phyloP scores from a whole-genome alignment of 2,888 invertebrate genomes.

The Elaeidobius kamerunicus region DNA sequence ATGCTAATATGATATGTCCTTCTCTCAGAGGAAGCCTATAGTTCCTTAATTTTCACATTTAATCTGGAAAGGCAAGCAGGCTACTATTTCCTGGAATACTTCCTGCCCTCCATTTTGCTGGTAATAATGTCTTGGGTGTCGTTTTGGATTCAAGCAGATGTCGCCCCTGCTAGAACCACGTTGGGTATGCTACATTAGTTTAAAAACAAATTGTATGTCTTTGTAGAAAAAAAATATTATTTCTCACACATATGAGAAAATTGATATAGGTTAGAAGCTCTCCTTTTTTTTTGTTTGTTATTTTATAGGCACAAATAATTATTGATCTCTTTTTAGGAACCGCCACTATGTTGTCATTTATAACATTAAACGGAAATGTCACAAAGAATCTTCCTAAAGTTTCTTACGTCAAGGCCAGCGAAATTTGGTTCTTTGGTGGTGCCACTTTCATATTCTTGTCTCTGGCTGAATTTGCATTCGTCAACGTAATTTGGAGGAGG shows the following conservation, averaged over 20 bases:
- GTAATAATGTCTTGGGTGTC: constrained; percentile 88
- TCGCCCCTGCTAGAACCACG: constrained; percentile 77
- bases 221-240: not conserved
- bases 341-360: constrained; percentile 83
- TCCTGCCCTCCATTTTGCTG: constrained; percentile 81
- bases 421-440: constrained; percentile 86
- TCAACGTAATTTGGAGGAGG: constrained; percentile 83
- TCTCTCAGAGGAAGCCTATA: constrained; percentile 75
- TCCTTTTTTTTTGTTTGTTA: too few species aligned
- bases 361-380: constrained; percentile 80
- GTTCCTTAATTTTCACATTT: constrained; percentile 74
- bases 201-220: not conserved
- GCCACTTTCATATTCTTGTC: constrained; percentile 82
- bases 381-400: constrained; percentile 84
- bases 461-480: constrained; percentile 84
- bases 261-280: too few species aligned
- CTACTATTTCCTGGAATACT: constrained; percentile 85
- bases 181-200: constrained; percentile 56
- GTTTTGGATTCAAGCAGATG: constrained; percentile 85
- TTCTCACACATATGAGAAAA: too few species aligned
- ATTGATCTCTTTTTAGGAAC: constrained; percentile 66
- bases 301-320: too few species aligned
- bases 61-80: constrained; percentile 78
- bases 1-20: too few species aligned
- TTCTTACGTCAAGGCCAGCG: constrained; percentile 85